A percentile compares a stretch with the other conserved stretches of the same genome.
Evolutionary conservation across 2,113 vertebrate genomes (phyloP).

Genomic region (Nycticorax nycticorax): DNA sequence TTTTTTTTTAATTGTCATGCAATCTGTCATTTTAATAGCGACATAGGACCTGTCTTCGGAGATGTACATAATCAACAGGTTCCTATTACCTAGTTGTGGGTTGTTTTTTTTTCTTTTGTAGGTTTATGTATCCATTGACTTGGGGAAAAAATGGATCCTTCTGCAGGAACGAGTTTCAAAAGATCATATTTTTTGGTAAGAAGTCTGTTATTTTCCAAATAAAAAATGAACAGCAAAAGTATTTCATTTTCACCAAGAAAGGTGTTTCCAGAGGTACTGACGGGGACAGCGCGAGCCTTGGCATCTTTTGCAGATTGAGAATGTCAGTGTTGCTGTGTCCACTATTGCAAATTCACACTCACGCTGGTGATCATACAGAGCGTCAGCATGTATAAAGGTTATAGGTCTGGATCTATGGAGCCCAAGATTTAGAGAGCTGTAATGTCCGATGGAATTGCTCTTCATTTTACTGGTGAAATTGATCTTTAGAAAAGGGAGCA

Average conservation of each 20-base stretch:
- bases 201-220: neutral
- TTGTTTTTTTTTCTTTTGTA: constrained; percentile 34
- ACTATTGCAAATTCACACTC: neutral
- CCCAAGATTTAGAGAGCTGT: neutral
- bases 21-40: neutral
- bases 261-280: neutral
- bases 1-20: neutral
- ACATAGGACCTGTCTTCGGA: neutral
- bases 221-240: neutral
- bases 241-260: neutral
- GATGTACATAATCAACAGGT: neutral
- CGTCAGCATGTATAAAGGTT: neutral
- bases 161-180: constrained; percentile 93
- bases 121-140: constrained; percentile 87
- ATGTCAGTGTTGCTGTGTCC: neutral
- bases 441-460: neutral
- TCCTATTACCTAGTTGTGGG: neutral
- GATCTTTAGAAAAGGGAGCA: neutral
- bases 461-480: neutral
- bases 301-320: neutral
- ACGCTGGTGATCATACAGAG: neutral
- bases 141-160: constrained; percentile 90
- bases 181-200: constrained; percentile 93
- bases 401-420: neutral
- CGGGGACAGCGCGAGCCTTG: neutral